Evolutionary conservation across 2,888 invertebrate genomes (phyloP).

Genomic region (Altica lythri): DNA sequence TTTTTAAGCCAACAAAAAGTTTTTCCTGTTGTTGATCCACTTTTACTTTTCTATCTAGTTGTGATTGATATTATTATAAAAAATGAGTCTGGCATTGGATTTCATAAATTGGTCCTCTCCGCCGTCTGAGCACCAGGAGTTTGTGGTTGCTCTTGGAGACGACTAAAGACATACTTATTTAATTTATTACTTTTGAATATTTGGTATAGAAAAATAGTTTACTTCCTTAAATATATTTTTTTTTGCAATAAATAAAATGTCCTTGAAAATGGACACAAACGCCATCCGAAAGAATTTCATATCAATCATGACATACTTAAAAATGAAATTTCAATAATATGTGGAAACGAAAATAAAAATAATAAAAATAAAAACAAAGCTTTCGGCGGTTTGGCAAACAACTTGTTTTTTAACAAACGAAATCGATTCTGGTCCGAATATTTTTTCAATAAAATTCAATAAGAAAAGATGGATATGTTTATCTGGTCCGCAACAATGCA

Average conservation of each 20-base stretch:
- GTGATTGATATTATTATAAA: no score
- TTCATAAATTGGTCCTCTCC: no score
- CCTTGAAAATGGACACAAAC: conserved; percentile 34
- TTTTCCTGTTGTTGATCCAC: no score
- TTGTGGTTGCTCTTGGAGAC: conserved; percentile 37
- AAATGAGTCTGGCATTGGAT: no score
- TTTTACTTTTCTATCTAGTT: no score
- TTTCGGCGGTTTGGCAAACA: conserved; percentile 40
- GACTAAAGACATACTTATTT: no score
- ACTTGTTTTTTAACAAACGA: conserved; percentile 43
- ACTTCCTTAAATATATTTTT: no score
- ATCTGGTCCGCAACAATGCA: conserved; percentile 41
- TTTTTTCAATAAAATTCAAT: conserved; percentile 15
- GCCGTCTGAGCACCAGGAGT: conserved; percentile 41
- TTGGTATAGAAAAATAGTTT: no score
- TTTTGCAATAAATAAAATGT: conserved; percentile 7
- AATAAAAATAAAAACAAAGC: conserved; percentile 41
- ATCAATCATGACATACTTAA: conserved; percentile 46
- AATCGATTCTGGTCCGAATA: conserved; percentile 34
- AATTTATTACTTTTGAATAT: no score
- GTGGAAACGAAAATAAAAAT: conserved; percentile 6
- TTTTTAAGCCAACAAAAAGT: conserved; percentile 25
- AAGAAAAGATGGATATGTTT: conserved; percentile 18
- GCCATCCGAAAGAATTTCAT: conserved; percentile 36
- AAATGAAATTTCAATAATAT: conserved; percentile 35